These are phyloP conservation scores for Luperina nickerlii DNA, from an alignment of 2,888 invertebrate genomes.

Conservation along the genomic window DNA sequence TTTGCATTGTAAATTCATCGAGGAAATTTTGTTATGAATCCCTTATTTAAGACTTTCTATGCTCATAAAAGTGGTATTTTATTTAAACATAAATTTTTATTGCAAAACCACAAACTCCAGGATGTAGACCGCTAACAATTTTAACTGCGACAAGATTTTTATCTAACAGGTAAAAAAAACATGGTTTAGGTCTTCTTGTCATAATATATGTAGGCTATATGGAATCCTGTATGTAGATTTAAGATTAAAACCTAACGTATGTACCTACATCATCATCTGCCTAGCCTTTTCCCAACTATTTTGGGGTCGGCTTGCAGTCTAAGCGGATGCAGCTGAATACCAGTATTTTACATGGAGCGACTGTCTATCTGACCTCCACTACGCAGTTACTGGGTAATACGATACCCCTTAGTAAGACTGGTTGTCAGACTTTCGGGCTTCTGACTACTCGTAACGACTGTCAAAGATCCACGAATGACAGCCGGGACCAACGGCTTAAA, in stretches of 20 bases:
- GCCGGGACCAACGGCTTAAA: no score
- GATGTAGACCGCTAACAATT: constrained; percentile 67
- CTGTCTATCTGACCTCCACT: no score
- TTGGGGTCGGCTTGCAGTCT: no score
- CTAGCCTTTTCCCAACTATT: no score
- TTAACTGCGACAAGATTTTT: constrained; percentile 61
- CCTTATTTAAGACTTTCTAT: constrained; percentile 72
- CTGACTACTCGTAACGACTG: no score
- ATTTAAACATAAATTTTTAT: constrained; percentile 36
- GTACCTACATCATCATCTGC: background rate
- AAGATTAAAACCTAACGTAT: constrained; percentile 30
- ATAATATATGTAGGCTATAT: constrained; percentile 32
- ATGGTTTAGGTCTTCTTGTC: constrained; percentile 46
- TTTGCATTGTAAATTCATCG: constrained; percentile 68
- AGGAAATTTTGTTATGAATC: constrained; percentile 70
- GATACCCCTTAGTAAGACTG: no score
- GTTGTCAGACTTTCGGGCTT: no score
- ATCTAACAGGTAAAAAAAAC: constrained; percentile 68
- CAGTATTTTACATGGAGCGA: no score
- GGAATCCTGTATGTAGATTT: constrained; percentile 53
- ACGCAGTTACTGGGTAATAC: no score
- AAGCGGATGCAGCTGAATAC: no score
- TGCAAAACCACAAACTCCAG: constrained; percentile 64
- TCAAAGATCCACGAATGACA: no score
- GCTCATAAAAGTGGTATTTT: constrained; percentile 46